Percentiles rank a stretch among this genome's conserved stretches.
phyloP scores from a whole-genome alignment of 2,113 vertebrate genomes.

The Nannospalax galili region DNA sequence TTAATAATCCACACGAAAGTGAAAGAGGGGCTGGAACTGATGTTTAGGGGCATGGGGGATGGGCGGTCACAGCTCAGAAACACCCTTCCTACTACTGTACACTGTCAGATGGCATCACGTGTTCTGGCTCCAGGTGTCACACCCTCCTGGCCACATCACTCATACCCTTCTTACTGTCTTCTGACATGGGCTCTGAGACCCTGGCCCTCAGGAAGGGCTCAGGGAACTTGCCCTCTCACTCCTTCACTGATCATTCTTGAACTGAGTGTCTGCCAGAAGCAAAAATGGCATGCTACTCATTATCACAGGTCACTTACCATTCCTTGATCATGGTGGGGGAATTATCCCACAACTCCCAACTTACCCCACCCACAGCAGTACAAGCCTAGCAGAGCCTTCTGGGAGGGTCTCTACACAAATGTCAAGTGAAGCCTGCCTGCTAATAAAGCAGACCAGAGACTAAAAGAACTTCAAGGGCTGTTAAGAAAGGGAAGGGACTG shows the following conservation, averaged over 20 bases:
- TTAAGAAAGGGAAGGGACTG: background rate
- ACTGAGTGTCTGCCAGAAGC: background rate
- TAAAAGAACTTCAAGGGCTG: background rate
- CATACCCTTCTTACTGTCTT: background rate
- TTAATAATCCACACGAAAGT: background rate
- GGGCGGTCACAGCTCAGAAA: background rate
- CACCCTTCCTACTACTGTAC: background rate
- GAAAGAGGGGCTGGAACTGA: accelerated
- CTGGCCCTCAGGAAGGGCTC: background rate
- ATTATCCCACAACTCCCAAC: background rate
- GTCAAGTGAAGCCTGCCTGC: background rate
- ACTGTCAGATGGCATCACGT: background rate
- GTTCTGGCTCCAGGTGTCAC: background rate
- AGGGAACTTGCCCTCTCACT: background rate
- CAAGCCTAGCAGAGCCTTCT: background rate
- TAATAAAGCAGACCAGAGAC: background rate
- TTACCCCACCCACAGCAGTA: background rate
- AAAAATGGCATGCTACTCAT: background rate
- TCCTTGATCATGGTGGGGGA: background rate
- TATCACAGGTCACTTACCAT: no score
- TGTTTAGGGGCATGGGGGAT: no score
- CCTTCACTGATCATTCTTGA: background rate
- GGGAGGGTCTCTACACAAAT: background rate
- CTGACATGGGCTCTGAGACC: background rate
- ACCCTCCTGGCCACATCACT: background rate